Conservation (phyloP, 2,888 invertebrate genomes). For the Scotopteryx bipunctaria region DNA sequence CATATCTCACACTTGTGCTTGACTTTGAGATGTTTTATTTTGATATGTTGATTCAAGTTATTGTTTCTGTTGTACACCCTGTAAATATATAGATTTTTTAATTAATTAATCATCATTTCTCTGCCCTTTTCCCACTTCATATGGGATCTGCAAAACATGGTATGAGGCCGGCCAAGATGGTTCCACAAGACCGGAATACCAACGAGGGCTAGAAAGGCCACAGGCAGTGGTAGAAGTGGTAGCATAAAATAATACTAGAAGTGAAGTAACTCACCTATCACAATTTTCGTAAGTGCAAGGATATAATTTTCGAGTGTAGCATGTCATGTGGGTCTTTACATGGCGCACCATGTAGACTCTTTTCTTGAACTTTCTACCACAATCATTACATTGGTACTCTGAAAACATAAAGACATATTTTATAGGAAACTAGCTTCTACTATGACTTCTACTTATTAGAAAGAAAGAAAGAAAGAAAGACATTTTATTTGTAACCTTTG, state of each 20-base stretch:
- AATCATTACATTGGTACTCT: constrained; percentile 71
- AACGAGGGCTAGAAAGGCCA: no score
- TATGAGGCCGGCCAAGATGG: no score
- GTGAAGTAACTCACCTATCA: constrained; percentile 51
- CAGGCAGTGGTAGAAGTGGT: no score
- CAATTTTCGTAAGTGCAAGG: constrained; percentile 66
- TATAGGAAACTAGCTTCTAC: no score
- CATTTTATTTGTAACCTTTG: no score
- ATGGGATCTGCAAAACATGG: no score
- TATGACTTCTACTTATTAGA: no score
- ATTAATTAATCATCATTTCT: no score
- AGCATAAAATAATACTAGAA: not conserved
- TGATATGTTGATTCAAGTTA: constrained; percentile 82
- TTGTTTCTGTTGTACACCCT: constrained; percentile 78
- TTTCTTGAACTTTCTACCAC: constrained; percentile 64
- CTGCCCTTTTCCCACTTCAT: no score
- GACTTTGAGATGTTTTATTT: constrained; percentile 73
- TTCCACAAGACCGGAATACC: no score
- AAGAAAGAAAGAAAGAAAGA: no score
- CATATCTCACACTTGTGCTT: constrained; percentile 74
- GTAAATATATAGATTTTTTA: constrained; percentile 47
- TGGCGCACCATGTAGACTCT: constrained; percentile 65
- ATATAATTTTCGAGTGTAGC: constrained; percentile 44
- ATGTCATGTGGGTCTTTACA: constrained; percentile 55
- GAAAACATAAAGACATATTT: constrained; percentile 43